Conservation (phyloP, 1,140 invertebrate species). For the Trypoxylus dichotomus region DNA sequence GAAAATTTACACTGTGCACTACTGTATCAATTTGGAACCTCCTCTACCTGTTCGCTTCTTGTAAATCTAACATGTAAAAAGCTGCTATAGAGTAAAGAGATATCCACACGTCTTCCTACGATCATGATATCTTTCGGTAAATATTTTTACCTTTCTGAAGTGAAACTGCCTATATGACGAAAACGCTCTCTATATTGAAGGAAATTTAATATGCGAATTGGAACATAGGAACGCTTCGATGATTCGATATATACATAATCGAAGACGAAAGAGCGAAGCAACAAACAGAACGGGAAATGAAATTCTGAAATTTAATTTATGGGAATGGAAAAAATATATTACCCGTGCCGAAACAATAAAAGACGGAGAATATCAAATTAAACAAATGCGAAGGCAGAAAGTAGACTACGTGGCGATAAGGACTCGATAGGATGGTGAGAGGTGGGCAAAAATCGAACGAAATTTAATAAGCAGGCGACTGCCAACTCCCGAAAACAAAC, state of each 20-base stretch:
- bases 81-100: no score
- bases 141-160: not conserved
- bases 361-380: constrained; percentile 11
- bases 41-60: no score
- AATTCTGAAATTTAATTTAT: constrained; percentile 23
- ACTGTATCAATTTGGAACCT: no score
- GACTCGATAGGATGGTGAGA: not conserved
- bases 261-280: constrained; percentile 1
- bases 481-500: not conserved
- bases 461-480: constrained; percentile 10
- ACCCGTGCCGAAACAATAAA: constrained; percentile 14
- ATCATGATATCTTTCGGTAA: not conserved
- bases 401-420: not conserved
- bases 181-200: not conserved
- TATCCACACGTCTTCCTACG: not conserved
- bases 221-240: not conserved
- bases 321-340: not conserved
- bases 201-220: constrained; percentile 14
- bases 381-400: not conserved
- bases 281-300: constrained; percentile 19
- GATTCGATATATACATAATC: constrained; percentile 12
- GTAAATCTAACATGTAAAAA: no score
- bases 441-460: not conserved
- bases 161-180: not conserved
- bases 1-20: no score